phyloP scores from a whole-genome alignment of 2,888 invertebrate species.

The Elysia crispata region DNA sequence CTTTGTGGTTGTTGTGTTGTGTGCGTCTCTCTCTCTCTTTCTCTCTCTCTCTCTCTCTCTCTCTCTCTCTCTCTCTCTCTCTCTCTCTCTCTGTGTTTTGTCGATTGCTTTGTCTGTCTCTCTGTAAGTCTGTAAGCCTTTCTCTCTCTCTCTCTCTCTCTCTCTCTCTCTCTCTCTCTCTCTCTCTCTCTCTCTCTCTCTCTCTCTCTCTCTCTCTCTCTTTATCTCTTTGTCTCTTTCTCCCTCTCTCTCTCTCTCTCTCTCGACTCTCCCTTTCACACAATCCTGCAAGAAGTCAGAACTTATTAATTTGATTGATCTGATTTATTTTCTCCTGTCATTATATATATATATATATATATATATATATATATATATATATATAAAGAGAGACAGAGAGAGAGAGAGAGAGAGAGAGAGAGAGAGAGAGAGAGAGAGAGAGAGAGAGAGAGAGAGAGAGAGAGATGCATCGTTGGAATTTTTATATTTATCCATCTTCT shows the following conservation, averaged over 20 bases:
- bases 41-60: conserved; percentile 32
- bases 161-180: not conserved
- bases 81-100: not conserved
- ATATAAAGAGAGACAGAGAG: too few relatives aligned
- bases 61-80: not conserved
- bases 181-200: not conserved
- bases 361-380: too few relatives aligned
- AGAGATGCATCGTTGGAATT: not conserved
- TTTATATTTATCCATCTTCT: conserved; percentile 2
- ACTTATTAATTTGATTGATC: too few relatives aligned
- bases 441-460: too few relatives aligned
- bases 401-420: too few relatives aligned
- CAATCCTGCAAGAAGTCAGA: too few relatives aligned
- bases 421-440: too few relatives aligned
- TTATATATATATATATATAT: too few relatives aligned
- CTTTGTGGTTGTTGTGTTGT: conserved; percentile 1
- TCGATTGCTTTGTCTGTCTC: not conserved
- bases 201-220: not conserved
- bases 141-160: not conserved
- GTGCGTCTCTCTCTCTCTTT: conserved; percentile 10
- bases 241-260: too few relatives aligned
- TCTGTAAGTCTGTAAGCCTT: not conserved
- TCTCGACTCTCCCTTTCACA: too few relatives aligned
- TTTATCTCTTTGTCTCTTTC: too few relatives aligned
- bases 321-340: too few relatives aligned